A percentile compares a stretch with the other conserved stretches of the same genome.
Evolutionary conservation across 2,888 invertebrate genomes (phyloP).

Genomic region (Chymomyza caudatula): DNA sequence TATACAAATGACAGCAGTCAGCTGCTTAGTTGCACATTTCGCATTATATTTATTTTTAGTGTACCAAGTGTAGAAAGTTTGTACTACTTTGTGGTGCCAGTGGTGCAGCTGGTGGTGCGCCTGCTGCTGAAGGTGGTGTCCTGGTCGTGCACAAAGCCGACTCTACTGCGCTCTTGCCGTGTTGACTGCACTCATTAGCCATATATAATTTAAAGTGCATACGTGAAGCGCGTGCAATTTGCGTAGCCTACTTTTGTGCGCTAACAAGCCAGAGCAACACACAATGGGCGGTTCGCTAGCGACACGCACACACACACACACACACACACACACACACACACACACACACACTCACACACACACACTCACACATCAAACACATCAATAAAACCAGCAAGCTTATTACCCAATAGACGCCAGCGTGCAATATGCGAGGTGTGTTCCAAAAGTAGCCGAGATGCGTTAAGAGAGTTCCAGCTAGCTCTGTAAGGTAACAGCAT

Average conservation of each 20-base stretch:
- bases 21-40: conserved; percentile 12
- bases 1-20: not conserved
- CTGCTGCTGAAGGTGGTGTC: conserved; percentile 29
- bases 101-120: not conserved
- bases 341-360: not conserved
- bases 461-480: no score
- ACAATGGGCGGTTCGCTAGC: not conserved
- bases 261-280: conserved; percentile 48
- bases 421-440: no score
- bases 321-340: not conserved
- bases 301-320: not conserved
- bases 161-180: not conserved
- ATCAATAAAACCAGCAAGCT: not conserved
- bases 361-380: not conserved
- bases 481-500: no score
- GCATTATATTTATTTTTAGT: conserved; percentile 16
- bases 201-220: not conserved
- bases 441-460: no score
- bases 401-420: not conserved
- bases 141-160: conserved; percentile 15
- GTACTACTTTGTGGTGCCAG: conserved; percentile 11
- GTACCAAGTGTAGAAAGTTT: not conserved
- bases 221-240: conserved; percentile 44
- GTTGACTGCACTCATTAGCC: conserved; percentile 2
- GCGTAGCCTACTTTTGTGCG: conserved; percentile 50